Conservation (phyloP, 2,888 invertebrate species). For the Heliconius erato region DNA sequence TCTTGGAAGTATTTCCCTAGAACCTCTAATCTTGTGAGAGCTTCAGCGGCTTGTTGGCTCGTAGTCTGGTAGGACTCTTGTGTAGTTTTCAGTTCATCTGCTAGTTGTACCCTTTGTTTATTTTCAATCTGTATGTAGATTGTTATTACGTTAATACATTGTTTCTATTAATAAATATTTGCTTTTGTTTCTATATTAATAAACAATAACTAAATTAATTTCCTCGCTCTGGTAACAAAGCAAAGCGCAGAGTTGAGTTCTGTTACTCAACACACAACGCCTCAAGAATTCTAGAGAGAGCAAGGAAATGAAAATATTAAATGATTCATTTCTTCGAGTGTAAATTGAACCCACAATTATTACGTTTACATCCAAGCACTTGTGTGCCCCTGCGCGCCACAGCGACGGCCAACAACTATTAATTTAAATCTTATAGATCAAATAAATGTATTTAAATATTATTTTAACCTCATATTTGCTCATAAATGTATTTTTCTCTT, state of each 20-base stretch:
- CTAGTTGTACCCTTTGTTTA: constrained; percentile 69
- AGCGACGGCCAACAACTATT: too few species aligned
- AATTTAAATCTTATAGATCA: not conserved
- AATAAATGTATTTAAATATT: constrained; percentile 1
- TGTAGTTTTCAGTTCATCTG: constrained; percentile 67
- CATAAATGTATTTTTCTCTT: constrained; percentile 72
- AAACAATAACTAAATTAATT: not conserved
- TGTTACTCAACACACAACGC: too few species aligned
- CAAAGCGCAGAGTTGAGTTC: too few species aligned
- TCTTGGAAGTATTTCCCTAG: constrained; percentile 96
- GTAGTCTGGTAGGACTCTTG: constrained; percentile 68
- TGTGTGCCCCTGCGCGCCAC: too few species aligned
- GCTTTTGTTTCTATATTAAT: not conserved
- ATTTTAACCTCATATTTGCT: constrained; percentile 75
- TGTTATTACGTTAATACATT: not conserved
- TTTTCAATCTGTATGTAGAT: constrained; percentile 64
- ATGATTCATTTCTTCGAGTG: too few species aligned
- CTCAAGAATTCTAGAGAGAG: too few species aligned
- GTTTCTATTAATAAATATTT: not conserved
- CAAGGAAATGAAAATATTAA: too few species aligned
- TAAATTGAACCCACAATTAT: too few species aligned
- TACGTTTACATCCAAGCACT: too few species aligned
- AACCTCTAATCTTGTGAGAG: constrained; percentile 93
- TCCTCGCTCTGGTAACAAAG: too few species aligned
- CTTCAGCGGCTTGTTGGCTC: constrained; percentile 86